Evolutionary conservation across 1,140 invertebrate genomes (phyloP).

Genomic region (Danaus plexippus): DNA sequence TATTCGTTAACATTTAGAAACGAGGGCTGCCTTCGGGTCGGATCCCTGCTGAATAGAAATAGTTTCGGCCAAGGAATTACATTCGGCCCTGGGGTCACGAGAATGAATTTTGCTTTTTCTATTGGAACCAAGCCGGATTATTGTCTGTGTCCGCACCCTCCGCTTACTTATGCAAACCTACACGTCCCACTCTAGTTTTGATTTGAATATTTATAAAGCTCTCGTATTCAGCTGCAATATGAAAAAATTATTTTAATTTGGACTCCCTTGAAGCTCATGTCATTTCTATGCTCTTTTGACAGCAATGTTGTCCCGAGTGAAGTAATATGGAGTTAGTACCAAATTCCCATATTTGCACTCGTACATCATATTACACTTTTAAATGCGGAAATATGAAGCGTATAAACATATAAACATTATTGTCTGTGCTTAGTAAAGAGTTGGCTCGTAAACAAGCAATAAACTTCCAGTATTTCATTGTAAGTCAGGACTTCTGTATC

Average conservation of each 20-base stretch:
- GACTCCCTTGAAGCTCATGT: too few species aligned
- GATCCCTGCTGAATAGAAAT: constrained; percentile 56
- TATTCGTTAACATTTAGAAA: constrained; percentile 24
- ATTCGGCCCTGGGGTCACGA: constrained; percentile 35
- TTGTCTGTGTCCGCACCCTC: constrained; percentile 27
- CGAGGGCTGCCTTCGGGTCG: constrained; percentile 27
- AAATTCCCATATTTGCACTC: constrained; percentile 6
- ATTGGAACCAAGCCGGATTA: constrained; percentile 33
- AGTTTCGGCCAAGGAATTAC: constrained; percentile 52
- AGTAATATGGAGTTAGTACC: neutral
- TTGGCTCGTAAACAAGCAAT: constrained; percentile 50
- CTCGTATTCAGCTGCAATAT: too few species aligned
- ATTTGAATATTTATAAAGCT: constrained; percentile 9
- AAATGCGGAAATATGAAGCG: constrained; percentile 21
- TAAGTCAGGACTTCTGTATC: constrained; percentile 26
- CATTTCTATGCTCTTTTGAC: too few species aligned
- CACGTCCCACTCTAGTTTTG: constrained; percentile 15
- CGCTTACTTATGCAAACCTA: constrained; percentile 37
- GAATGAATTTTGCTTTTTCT: constrained; percentile 60
- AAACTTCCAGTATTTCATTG: constrained; percentile 44
- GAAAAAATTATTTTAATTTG: too few species aligned
- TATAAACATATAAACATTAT: constrained; percentile 36
- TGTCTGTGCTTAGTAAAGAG: constrained; percentile 44
- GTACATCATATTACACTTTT: constrained; percentile 25
- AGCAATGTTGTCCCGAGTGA: neutral